Evolutionary conservation across 2,113 vertebrate genomes (phyloP).

Genomic region (Microcebus jonahi): DNA sequence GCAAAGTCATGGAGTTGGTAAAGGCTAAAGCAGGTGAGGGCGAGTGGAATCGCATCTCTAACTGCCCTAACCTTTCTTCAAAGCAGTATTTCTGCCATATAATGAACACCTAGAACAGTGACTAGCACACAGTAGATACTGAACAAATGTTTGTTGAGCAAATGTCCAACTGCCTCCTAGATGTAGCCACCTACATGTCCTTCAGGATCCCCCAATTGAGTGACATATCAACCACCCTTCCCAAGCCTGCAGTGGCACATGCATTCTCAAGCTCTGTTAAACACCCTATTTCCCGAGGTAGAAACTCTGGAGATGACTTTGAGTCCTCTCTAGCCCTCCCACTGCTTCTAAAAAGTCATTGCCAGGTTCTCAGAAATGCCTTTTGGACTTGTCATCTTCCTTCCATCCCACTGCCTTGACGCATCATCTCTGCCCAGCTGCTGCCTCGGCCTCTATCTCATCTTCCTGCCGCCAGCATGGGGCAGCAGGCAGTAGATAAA

Average conservation of each 20-base stretch:
- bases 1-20: not conserved
- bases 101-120: not conserved
- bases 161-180: not conserved
- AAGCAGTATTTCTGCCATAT: not conserved
- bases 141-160: not conserved
- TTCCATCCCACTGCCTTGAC: accelerated
- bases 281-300: not conserved
- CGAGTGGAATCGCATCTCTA: not conserved
- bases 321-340: not conserved
- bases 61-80: not conserved
- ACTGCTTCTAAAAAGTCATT: not conserved
- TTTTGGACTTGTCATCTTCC: not conserved
- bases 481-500: not conserved
- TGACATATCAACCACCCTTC: not conserved
- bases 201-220: not conserved
- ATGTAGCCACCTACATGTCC: not conserved
- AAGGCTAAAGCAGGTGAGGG: not conserved
- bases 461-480: not conserved
- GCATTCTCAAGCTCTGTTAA: not conserved
- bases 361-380: constrained; percentile 20
- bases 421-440: not conserved
- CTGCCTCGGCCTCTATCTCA: not conserved
- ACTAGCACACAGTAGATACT: not conserved
- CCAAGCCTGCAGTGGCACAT: not conserved
- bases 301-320: not conserved